These are phyloP conservation scores for Hetaerina titia DNA, from an alignment of 2,888 invertebrate genomes.

Conservation along the genomic window DNA sequence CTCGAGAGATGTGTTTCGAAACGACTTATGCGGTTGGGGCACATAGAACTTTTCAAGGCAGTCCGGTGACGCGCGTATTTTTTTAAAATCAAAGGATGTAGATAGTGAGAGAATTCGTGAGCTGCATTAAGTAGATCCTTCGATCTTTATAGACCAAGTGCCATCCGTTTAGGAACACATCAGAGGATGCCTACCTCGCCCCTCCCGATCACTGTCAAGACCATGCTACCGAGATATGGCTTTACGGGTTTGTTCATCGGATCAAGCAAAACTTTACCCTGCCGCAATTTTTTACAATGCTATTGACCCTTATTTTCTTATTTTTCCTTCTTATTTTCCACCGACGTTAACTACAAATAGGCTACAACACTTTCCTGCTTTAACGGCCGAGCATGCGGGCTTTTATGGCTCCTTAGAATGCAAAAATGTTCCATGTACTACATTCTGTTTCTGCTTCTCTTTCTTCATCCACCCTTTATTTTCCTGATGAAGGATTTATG, in stretches of 20 bases:
- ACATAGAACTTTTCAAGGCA: constrained; percentile 48
- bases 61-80: constrained; percentile 25
- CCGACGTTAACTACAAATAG: background rate
- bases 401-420: background rate
- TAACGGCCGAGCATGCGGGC: background rate
- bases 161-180: background rate
- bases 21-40: constrained; percentile 35
- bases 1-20: background rate
- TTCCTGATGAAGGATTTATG: background rate
- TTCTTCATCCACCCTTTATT: background rate
- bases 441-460: constrained; percentile 17
- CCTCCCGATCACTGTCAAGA: background rate
- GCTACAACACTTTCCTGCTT: background rate
- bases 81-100: background rate
- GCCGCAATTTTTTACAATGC: background rate
- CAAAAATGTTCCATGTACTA: background rate
- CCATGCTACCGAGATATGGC: too few species aligned
- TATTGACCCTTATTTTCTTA: background rate
- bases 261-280: background rate
- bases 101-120: constrained; percentile 46
- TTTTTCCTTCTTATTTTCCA: background rate
- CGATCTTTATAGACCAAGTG: background rate
- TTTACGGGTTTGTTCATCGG: background rate
- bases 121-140: background rate
- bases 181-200: background rate